Base-by-base conservation (phyloP, 1,140 invertebrate species). In the Scaptomyza graminum region DNA sequence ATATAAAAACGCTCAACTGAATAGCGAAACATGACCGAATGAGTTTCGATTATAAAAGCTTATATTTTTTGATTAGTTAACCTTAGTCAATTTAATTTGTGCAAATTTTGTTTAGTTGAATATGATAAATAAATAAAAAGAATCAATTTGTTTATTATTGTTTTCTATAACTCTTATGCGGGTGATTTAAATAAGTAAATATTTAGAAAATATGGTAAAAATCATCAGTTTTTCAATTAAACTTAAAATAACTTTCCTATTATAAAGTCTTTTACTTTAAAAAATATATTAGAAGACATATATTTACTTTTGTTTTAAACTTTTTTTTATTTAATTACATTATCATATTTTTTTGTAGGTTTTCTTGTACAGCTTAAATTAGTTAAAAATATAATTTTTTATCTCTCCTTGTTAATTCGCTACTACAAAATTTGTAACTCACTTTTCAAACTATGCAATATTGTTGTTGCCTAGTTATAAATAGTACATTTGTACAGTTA, bases 381-480 rank as follows among this genome's bases (percentile, higher is more conserved):
- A 83, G 49, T 76, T 84, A 75, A 75, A 79, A 71, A 74, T 83
- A 83, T 37, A 79, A 67, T 72, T 62, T 78, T 74, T 25, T 41
- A 64, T 70, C 47, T 71, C 55, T 39, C 51, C 16, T 61, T 8
- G 22, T 68, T 50, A 49, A 76, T 64, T 55, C 76, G 54, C 79
- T 63, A 75, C 51, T 63, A 85, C 47, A 72, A 84, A 52, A 62
- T 63, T 75, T 59, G 51, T 69, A 87, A 82, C 75, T 79, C 63
- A 64, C 51, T 73, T 34, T 34, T 34, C 2, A 9, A 66, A 71
- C 73, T 84, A 84, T 61, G 72, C 68, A 79, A 76, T 34, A 60
- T 66, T 41, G 18, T 77, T 71, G 12, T 87, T 71, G 74, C 74
- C 82, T 87, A 83, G 22, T 25, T 66, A 43, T 41, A 39, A 39